These are phyloP conservation scores for Umimayanthus chanpuru DNA, from an alignment of 92 coral and sea anemone species.

Conservation along the genomic window DNA sequence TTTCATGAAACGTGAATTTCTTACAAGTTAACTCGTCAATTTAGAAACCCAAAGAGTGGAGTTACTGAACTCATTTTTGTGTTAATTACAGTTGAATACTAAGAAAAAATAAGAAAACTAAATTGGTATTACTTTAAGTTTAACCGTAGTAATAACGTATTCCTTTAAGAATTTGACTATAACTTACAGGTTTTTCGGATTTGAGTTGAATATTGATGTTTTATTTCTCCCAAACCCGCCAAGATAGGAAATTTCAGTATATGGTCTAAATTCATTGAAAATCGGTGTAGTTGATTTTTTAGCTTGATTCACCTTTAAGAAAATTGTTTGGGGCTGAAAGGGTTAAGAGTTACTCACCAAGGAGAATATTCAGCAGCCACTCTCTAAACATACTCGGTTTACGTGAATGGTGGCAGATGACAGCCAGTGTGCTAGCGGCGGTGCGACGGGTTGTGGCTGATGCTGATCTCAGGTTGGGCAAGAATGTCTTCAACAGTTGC, in stretches of 20 bases:
- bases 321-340: no score
- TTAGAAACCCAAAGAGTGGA: no score
- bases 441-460: constrained; percentile 94
- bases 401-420: constrained; percentile 88
- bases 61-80: no score
- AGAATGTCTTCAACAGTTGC: constrained; percentile 89
- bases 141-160: neutral
- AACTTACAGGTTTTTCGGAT: neutral
- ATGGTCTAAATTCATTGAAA: neutral
- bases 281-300: no score
- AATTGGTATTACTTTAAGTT: neutral
- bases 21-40: no score
- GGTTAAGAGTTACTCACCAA: constrained; percentile 63
- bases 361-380: constrained; percentile 86
- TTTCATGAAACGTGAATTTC: no score
- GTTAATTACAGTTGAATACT: no score
- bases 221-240: neutral
- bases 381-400: constrained; percentile 84
- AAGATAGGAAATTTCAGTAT: no score
- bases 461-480: constrained; percentile 82
- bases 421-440: constrained; percentile 78
- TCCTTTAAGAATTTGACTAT: neutral
- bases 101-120: no score
- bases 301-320: no score
- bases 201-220: neutral